Percentiles rank a stretch among this genome's conserved stretches.
phyloP scores from a whole-genome alignment of 1,140 invertebrate genomes.

The Brachionus rotundiformis region DNA sequence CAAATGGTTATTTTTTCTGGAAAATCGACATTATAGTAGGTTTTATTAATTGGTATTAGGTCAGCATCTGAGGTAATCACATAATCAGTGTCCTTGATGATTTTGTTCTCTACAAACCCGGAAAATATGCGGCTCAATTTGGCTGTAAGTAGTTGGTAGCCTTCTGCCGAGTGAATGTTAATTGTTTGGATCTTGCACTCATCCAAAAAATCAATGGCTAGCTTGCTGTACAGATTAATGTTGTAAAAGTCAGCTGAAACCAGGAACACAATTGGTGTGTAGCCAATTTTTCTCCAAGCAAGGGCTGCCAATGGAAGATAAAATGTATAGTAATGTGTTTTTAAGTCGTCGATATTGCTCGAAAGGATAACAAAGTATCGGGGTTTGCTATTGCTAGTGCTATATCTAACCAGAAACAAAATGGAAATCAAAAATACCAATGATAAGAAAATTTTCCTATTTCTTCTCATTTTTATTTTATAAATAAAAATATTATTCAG shows the following conservation, averaged over 20 bases:
- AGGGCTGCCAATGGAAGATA: background rate
- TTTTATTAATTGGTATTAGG: slow-evolving; percentile 21
- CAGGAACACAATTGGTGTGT: slow-evolving; percentile 16
- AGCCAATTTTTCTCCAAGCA: slow-evolving; percentile 11
- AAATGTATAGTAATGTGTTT: slow-evolving; percentile 27
- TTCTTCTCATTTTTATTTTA: background rate
- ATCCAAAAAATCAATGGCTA: background rate
- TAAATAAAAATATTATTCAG: background rate
- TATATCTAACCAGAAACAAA: background rate
- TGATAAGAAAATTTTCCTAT: background rate
- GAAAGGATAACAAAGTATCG: background rate
- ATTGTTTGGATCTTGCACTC: background rate
- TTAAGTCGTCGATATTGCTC: slow-evolving; percentile 7
- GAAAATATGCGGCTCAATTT: slow-evolving; percentile 24
- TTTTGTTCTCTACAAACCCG: slow-evolving; percentile 3
- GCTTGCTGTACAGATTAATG: background rate
- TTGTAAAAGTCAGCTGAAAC: background rate
- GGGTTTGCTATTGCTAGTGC: background rate
- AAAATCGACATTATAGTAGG: background rate
- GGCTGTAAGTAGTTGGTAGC: background rate
- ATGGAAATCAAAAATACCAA: background rate
- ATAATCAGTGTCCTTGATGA: slow-evolving; percentile 34
- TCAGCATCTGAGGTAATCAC: slow-evolving; percentile 26
- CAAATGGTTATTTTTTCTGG: background rate
- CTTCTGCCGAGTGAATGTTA: background rate